A percentile compares a stretch with the other conserved stretches of the same genome.
These are phyloP conservation scores for Pardalotus punctatus DNA, from an alignment of 2,113 vertebrate genomes.

Conservation along the genomic window DNA sequence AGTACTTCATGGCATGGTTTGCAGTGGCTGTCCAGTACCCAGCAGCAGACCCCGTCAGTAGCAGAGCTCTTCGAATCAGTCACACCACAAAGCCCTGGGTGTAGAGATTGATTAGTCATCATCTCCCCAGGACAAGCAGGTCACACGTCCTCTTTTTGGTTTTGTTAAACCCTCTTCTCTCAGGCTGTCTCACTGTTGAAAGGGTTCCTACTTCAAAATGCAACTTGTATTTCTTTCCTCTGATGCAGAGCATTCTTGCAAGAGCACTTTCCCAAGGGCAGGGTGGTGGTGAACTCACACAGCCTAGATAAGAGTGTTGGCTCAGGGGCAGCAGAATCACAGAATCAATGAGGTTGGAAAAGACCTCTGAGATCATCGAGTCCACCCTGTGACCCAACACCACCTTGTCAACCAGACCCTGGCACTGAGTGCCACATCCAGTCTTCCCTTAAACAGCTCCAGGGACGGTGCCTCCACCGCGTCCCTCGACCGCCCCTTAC, in stretches of 20 bases:
- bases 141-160: not conserved
- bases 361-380: not conserved
- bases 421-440: not conserved
- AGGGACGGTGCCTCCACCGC: not conserved
- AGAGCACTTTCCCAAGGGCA: not conserved
- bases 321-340: not conserved
- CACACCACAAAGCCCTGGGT: accelerated
- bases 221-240: too few species aligned
- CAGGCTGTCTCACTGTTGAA: not conserved
- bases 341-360: not conserved
- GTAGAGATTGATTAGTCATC: not conserved
- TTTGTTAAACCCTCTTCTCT: not conserved
- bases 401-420: not conserved
- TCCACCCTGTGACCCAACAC: accelerated
- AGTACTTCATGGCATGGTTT: accelerated
- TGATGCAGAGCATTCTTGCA: not conserved
- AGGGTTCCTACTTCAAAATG: not conserved
- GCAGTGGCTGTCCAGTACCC: not conserved
- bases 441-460: too few species aligned
- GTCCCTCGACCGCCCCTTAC: not conserved
- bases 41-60: not conserved
- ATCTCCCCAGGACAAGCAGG: not conserved
- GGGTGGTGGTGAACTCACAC: not conserved
- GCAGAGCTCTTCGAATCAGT: not conserved
- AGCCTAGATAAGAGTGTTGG: not conserved